Conservation (phyloP, 2,797 vertebrate genomes). For the Tapera naevia region DNA sequence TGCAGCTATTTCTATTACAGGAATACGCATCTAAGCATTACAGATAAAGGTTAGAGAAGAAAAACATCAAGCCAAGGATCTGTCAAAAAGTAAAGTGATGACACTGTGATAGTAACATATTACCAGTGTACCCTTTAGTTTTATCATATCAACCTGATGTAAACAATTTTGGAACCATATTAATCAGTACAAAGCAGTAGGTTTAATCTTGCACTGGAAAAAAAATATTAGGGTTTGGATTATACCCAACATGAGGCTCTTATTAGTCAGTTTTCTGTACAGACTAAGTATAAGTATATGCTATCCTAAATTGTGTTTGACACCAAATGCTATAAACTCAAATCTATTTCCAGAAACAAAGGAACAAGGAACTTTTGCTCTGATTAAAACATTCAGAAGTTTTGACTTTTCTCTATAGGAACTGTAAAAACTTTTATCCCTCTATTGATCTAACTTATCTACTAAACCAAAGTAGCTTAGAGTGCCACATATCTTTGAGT, state of each 20-base stretch:
- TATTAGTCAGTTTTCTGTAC: background rate
- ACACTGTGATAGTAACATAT: background rate
- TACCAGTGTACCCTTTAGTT: background rate
- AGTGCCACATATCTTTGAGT: background rate
- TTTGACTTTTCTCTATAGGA: background rate
- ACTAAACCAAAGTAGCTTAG: background rate
- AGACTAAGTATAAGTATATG: background rate
- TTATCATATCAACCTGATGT: constrained; percentile 18
- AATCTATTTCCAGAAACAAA: constrained; percentile 3
- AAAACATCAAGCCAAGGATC: background rate
- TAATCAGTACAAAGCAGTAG: constrained; percentile 18
- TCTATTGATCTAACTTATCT: background rate
- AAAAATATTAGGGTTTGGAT: constrained; percentile 26
- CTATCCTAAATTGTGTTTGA: background rate
- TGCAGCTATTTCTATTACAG: background rate
- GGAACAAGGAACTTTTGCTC: constrained; percentile 8
- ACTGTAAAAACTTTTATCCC: background rate
- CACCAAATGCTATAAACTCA: background rate
- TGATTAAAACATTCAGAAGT: background rate
- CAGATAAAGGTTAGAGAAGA: background rate
- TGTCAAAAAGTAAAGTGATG: background rate
- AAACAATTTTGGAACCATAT: constrained; percentile 47
- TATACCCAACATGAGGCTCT: constrained; percentile 26
- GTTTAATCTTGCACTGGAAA: constrained; percentile 40
- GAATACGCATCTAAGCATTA: background rate